These are phyloP conservation scores for Mormyrus hasselquistii DNA, from an alignment of 2,797 vertebrate genomes.

Conservation along the genomic window DNA sequence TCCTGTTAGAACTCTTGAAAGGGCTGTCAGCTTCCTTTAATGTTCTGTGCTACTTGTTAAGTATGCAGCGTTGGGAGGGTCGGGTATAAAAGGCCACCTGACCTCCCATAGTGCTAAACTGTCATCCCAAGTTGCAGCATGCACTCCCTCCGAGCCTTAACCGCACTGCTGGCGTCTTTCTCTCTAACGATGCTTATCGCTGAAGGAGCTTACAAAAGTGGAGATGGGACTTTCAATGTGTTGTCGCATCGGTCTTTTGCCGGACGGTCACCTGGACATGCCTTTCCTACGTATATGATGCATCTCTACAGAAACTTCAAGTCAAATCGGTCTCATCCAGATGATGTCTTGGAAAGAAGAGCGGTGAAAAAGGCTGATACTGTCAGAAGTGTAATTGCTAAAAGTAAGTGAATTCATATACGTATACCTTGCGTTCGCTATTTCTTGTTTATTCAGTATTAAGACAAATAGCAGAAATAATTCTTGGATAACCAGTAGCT, in stretches of 20 bases:
- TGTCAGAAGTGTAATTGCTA: constrained; percentile 66
- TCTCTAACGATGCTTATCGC: constrained; percentile 47
- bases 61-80: constrained; percentile 48
- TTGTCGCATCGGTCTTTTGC: constrained; percentile 19
- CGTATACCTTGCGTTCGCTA: background rate
- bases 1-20: constrained; percentile 63
- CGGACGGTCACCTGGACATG: constrained; percentile 41
- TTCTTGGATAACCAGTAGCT: background rate
- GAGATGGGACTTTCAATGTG: constrained; percentile 29
- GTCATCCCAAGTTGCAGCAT: constrained; percentile 53
- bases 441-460: background rate
- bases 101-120: constrained; percentile 45
- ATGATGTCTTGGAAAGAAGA: constrained; percentile 43
- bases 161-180: constrained; percentile 43
- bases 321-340: constrained; percentile 45
- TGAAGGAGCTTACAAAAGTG: constrained; percentile 30
- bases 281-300: constrained; percentile 67
- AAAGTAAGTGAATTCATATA: constrained; percentile 56
- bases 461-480: background rate
- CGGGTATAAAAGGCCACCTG: constrained; percentile 58
- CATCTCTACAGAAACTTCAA: constrained; percentile 66
- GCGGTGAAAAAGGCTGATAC: constrained; percentile 57
- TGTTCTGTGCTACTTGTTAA: constrained; percentile 68
- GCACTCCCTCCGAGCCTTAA: constrained; percentile 47
- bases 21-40: constrained; percentile 68